phyloP scores from a whole-genome alignment of 1,140 invertebrate species.

The Sitodiplosis mosellana region DNA sequence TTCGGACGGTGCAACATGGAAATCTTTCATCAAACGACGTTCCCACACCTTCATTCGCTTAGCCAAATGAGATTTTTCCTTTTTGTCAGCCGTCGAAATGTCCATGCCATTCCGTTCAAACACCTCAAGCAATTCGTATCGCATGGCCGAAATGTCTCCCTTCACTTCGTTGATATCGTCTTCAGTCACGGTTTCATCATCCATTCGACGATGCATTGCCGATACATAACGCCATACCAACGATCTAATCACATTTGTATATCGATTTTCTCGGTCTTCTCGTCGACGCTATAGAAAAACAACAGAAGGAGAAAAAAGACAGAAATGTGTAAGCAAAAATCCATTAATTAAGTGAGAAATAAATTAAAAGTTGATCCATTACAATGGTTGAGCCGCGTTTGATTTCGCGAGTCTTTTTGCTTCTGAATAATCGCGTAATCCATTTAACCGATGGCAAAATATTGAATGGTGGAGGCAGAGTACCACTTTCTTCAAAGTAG shows the following conservation, averaged over 20 bases:
- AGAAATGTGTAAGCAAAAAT: neutral
- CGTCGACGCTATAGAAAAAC: constrained; percentile 16
- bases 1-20: constrained; percentile 52
- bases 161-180: constrained; percentile 88
- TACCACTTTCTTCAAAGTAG: constrained; percentile 74
- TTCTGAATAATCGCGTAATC: constrained; percentile 37
- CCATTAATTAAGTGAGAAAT: too few relatives aligned
- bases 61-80: constrained; percentile 40
- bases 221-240: constrained; percentile 72
- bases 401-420: constrained; percentile 49
- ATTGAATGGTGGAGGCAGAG: constrained; percentile 72
- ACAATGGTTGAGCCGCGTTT: constrained; percentile 43
- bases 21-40: constrained; percentile 65
- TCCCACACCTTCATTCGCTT: constrained; percentile 67
- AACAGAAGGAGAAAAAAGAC: neutral
- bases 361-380: constrained; percentile 2
- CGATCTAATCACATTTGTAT: constrained; percentile 60
- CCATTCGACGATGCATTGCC: constrained; percentile 52
- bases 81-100: constrained; percentile 43
- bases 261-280: constrained; percentile 42
- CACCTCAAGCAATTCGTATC: constrained; percentile 70
- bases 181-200: constrained; percentile 64
- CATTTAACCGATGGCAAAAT: constrained; percentile 54
- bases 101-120: constrained; percentile 63
- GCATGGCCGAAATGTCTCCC: constrained; percentile 62